Conservation (phyloP, 2,797 vertebrate species). For the Sylvia borin region DNA sequence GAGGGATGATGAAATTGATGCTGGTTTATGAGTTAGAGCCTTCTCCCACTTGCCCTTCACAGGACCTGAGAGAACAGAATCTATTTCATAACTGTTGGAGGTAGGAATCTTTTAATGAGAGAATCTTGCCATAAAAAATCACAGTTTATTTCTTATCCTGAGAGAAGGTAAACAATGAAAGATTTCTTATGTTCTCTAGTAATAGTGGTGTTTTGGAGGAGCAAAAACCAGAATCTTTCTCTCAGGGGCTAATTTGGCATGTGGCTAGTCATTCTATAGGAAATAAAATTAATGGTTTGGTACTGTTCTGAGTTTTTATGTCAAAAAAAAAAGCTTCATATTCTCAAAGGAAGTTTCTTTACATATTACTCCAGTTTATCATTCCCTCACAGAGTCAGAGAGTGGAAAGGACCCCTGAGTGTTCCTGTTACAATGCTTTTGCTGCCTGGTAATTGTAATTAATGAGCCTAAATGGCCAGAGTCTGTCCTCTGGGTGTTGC, state of each 20-base stretch:
- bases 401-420: not conserved
- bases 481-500: not conserved
- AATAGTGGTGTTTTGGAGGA: not conserved
- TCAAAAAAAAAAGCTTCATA: not conserved
- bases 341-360: not conserved
- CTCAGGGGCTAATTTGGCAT: not conserved
- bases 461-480: not conserved
- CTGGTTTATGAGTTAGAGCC: not conserved
- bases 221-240: not conserved
- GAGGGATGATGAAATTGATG: slow-evolving; percentile 11
- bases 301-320: not conserved
- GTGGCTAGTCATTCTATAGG: not conserved
- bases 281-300: not conserved
- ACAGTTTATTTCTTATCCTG: slow-evolving; percentile 2
- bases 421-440: not conserved
- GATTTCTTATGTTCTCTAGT: not conserved
- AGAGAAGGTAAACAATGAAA: not conserved
- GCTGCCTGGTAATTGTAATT: not conserved
- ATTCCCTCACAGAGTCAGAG: not conserved
- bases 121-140: slow-evolving; percentile 30
- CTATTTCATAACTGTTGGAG: slow-evolving; percentile 26
- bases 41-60: slow-evolving; percentile 6
- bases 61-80: not conserved
- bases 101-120: slow-evolving; percentile 4
- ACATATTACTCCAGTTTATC: not conserved